Base-by-base conservation (phyloP, 2,888 invertebrate species). In the Dilophus febrilis region DNA sequence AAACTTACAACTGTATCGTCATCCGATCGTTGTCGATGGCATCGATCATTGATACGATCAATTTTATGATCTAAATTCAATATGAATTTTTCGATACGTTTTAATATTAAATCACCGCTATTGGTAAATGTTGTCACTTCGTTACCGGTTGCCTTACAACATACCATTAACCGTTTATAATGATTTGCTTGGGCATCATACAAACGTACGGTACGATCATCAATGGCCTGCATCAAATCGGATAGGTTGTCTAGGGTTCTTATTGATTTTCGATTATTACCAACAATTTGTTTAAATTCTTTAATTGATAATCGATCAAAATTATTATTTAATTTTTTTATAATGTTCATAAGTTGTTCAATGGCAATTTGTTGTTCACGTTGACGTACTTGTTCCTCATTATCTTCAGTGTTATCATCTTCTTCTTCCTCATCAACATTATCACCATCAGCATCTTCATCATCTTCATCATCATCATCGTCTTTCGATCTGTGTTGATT, bases 41-140 rank as follows among this genome's bases (percentile, higher is more conserved):
- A 22, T 8, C 8, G 22, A 6, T 22, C 22, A 22, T 22, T 22
- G 8, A 22, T 6, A 22, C 22, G 22, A 29, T 49, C 48, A 30
- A 52, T 40, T 32, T 51, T 51, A 12, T 49, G 50, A 31, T 51
- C 49, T 4, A 56, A 47, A 40, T 50, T 49, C 11, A 48, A 45
- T 7, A 57, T 47, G 3, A 54, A 33, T 40, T 50, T 45, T 41
- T 57, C 58, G 27, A 57, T 51, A 30, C 53, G 53, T 41, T 59
- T 57, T 28, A 61, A 44, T 19, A 60, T 33, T 38, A 52, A 45
- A 46, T 56, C 56, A 3, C 58, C 54, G 45, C 55, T 58, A 44
- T 51, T 53, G 1, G 58, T 55, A 42, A 56, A 57, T n/a, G 55
- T 51, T 4, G 51, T 48, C 3, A 60, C 35, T 44, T 58, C 55